Evolutionary conservation across 2,888 invertebrate species (phyloP), one percentile per base, ranked within the genome.

Genomic region (Caradrina kadenii): DNA sequence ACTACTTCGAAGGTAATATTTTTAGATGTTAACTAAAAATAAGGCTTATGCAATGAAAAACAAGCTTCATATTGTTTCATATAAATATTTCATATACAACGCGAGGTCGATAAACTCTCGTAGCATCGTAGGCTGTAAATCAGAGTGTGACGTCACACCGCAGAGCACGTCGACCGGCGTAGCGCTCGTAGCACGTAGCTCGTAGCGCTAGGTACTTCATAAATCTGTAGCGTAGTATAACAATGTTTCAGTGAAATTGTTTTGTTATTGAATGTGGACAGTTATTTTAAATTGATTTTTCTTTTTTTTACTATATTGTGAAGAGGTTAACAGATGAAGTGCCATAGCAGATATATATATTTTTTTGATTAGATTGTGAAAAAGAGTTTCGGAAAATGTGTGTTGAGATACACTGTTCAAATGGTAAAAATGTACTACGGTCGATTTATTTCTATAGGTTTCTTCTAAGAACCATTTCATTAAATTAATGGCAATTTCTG

Each of bases 61-160:
- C 26, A n/a, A 19, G 0, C 48, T 53, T 69, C 54, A 56, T 53
- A 61, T 63, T 53, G 26, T 54, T 39, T 11, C 1, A 26, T 53
- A 31, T 35, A 55, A 63, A 71, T 60, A 68, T 72, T 76, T 73
- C 60, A 69, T 68, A 75, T 54, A 71, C 78, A 81, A 68, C 62
- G 53, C 64, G 76, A 79, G 88, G 88, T 86, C 86, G 81, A 86
- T 86, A 86, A 86, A 86, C 88, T 82, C 80, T 82, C 79, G 83
- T 81, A 84, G 85, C 80, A 69, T 69, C 78, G 85, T 87, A 86
- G 86, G 84, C 86, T 75, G 85, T 90, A 91, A 90, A 91, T 90
- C 89, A 87, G 85, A 76, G 76, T 74, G 83, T 90, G 90, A 89
- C 87, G 87, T 89, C 88, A 86, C 71, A 77, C 80, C 76, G 82